phyloP scores from a whole-genome alignment of 2,888 invertebrate species.

The Euplexia lucipara region DNA sequence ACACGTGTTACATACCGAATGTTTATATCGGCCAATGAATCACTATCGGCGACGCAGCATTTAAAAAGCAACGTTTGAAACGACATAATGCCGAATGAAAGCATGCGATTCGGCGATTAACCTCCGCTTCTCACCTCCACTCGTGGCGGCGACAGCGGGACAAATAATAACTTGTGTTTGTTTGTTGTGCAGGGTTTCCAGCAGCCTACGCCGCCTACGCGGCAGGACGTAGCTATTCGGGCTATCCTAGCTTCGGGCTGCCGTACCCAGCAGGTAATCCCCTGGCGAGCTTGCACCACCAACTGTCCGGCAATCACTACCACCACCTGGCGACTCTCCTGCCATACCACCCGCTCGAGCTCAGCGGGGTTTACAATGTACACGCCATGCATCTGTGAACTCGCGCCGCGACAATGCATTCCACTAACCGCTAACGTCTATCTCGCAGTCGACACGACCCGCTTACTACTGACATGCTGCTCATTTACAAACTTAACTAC shows the following conservation, averaged over 20 bases:
- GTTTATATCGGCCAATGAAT: constrained; percentile 74
- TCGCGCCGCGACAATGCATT: constrained; percentile 90
- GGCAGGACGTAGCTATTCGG: constrained; percentile 98
- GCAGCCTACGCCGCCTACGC: constrained; percentile 99
- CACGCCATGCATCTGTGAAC: constrained; percentile 96
- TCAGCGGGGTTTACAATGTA: constrained; percentile 93
- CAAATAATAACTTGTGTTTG: constrained; percentile 70
- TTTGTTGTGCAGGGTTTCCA: constrained; percentile 95
- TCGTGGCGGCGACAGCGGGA: constrained; percentile 47
- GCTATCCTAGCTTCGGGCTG: constrained; percentile 99
- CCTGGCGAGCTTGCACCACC: constrained; percentile 95
- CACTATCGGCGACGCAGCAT: constrained; percentile 68
- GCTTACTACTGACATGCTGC: constrained; percentile 79
- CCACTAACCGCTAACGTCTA: constrained; percentile 85
- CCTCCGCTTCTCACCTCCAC: constrained; percentile 70
- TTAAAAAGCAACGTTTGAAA: constrained; percentile 66
- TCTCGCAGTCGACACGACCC: constrained; percentile 78
- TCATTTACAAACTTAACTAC: constrained; percentile 79
- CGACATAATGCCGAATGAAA: constrained; percentile 69
- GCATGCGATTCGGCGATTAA: constrained; percentile 80
- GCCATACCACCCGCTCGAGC: constrained; percentile 93
- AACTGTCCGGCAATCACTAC: constrained; percentile 92
- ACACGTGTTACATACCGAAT: constrained; percentile 78
- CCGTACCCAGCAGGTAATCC: constrained; percentile 99
- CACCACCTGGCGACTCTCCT: constrained; percentile 92